Percentiles rank a stretch among this genome's conserved stretches.
Conservation (phyloP, 2,113 vertebrate genomes). For the Noctilio leporinus region DNA sequence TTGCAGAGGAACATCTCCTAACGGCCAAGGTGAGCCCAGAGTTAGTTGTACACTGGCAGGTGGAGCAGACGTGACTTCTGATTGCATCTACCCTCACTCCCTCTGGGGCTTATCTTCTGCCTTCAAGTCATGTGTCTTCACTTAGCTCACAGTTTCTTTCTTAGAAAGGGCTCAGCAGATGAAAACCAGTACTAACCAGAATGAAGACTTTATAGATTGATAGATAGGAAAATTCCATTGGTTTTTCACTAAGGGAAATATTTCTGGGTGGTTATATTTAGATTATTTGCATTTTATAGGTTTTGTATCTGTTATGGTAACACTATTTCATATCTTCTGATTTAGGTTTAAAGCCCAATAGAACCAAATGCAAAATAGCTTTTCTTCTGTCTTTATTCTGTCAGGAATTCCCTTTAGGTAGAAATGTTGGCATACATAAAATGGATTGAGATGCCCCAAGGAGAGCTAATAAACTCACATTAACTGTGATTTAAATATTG, state of each 20-base stretch:
- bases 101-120: neutral
- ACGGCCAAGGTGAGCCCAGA: fast-evolving
- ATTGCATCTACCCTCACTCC: neutral
- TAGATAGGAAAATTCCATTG: neutral
- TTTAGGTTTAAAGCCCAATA: neutral
- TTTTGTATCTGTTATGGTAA: neutral
- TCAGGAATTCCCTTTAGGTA: neutral
- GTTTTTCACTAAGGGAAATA: neutral
- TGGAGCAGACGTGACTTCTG: neutral
- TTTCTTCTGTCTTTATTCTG: neutral
- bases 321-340: neutral
- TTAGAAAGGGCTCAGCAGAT: neutral
- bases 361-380: neutral
- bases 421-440: neutral
- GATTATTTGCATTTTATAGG: neutral
- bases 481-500: neutral
- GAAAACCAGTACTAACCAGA: neutral
- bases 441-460: neutral
- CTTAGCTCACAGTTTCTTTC: neutral
- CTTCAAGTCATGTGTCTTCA: neutral
- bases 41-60: neutral
- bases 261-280: neutral
- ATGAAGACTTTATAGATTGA: neutral
- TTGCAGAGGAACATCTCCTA: neutral
- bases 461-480: neutral